Base-by-base conservation (phyloP, 2,888 invertebrate genomes). In the Lacanobia wlatinum region DNA sequence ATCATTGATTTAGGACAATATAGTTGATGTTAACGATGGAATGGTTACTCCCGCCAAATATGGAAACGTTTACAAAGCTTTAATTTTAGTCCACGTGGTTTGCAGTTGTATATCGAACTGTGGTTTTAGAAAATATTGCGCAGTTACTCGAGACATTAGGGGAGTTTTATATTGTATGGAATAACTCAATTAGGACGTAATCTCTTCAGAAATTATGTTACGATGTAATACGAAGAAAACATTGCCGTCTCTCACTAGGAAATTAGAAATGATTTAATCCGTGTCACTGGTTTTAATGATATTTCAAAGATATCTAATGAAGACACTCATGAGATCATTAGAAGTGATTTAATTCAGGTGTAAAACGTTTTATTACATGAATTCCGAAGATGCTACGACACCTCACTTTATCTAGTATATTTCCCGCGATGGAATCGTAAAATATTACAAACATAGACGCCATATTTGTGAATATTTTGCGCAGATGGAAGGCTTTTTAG, bases 191-290 rank as follows among this genome's bases (percentile, higher is more conserved):
- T n/a, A 43, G 2, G 23, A 50, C 18, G 1, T 23, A 58, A 34
- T 58, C 2, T 14, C 14, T 43, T 16, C 16, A 23, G 12, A 73
- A 43, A n/a, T 16, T 8, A 43, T 16, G 38, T 70, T 53, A 61
- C 16, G 46, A 55, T 73, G 40, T 38, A 34, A 40, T 21, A n/a
- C 12, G n/a, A 56, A 12, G 65, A 52, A 64, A 23, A 46, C 34
- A 34, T 50, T 34, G 16, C 1, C 16, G 23, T 55, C 12, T 18
- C 28, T 14, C 4, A 52, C 16, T 1, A 38, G 34, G n/a, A 23
- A 40, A 72, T 58, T 50, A 34, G 50, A 60, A 34, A 38, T 60
- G 2, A 70, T 43, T 43, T 38, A 40, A 12, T 71, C 28, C 38
- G 6, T 34, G 1, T 14, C 23, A 46, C 1, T n/a, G 9, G 18